Percentiles rank a stretch among this genome's conserved stretches.
Evolutionary conservation across 2,888 invertebrate genomes (phyloP).

Genomic region (Abscondita cerata): DNA sequence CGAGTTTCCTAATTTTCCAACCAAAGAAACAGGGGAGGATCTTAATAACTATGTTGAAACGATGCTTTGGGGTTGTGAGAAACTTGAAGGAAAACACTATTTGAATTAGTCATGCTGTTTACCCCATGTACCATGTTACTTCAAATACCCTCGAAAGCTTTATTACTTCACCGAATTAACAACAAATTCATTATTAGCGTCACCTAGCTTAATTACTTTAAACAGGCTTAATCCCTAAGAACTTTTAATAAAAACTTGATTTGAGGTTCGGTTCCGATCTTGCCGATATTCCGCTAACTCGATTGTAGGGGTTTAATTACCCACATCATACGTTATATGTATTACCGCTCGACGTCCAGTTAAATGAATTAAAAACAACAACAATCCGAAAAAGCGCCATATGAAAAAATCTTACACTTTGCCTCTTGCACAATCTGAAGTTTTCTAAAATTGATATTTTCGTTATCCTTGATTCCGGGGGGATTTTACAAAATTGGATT

Average conservation of each 20-base stretch:
- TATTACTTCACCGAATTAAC: neutral
- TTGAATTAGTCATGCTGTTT: conserved; percentile 27
- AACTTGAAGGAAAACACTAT: conserved; percentile 21
- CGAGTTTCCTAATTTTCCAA: conserved; percentile 14
- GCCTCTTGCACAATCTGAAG: neutral
- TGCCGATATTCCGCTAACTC: conserved; percentile 3
- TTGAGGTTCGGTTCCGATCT: too few species aligned
- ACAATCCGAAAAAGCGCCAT: neutral
- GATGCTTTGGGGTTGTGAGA: conserved; percentile 22
- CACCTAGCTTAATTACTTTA: too few species aligned
- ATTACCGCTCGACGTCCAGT: too few species aligned
- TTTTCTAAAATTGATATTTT: conserved; percentile 13
- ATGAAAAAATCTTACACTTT: neutral
- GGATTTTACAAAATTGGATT: conserved; percentile 11
- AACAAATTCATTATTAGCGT: too few species aligned
- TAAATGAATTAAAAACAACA: neutral
- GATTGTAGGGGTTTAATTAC: conserved; percentile 6
- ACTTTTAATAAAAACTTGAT: too few species aligned
- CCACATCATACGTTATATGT: neutral
- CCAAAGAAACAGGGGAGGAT: conserved; percentile 15
- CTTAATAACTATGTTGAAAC: conserved; percentile 29
- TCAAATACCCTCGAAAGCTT: neutral
- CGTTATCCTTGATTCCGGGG: conserved; percentile 8
- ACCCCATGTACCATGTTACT: conserved; percentile 13
- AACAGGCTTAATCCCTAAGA: too few species aligned